phyloP scores from a whole-genome alignment of 2,888 invertebrate species.

The Macrosiphum euphorbiae region DNA sequence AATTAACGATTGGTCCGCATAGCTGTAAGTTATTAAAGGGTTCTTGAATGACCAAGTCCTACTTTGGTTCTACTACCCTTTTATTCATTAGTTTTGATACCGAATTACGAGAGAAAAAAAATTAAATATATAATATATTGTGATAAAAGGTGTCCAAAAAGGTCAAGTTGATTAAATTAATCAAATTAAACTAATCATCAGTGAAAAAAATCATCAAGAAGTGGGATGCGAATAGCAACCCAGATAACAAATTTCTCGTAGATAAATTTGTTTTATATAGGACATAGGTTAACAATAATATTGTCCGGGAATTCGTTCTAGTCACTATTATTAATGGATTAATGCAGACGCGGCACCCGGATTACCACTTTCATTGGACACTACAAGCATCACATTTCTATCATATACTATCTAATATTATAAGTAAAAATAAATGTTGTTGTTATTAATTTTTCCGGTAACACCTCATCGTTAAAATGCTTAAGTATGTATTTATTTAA shows the following conservation, averaged over 20 bases:
- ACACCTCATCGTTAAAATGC: neutral
- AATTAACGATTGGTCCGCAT: neutral
- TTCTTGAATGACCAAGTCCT: neutral
- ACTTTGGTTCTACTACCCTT: neutral
- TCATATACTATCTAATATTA: neutral
- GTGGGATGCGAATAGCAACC: neutral
- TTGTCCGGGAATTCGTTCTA: neutral
- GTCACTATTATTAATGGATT: neutral
- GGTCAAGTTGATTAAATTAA: neutral
- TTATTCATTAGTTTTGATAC: neutral
- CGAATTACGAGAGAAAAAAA: neutral
- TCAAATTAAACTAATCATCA: neutral
- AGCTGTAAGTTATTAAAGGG: neutral
- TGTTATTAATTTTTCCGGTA: neutral
- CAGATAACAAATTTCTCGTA: neutral
- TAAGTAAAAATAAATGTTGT: neutral
- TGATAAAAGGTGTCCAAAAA: neutral
- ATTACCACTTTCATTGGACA: neutral
- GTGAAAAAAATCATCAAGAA: neutral
- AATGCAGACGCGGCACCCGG: neutral
- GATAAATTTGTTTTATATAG: neutral
- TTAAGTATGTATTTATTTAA: neutral
- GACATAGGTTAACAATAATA: neutral
- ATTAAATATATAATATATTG: neutral
- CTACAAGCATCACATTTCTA: neutral